These are phyloP conservation scores for Sycophila texana DNA, from an alignment of 2,888 invertebrate genomes.

Conservation along the genomic window DNA sequence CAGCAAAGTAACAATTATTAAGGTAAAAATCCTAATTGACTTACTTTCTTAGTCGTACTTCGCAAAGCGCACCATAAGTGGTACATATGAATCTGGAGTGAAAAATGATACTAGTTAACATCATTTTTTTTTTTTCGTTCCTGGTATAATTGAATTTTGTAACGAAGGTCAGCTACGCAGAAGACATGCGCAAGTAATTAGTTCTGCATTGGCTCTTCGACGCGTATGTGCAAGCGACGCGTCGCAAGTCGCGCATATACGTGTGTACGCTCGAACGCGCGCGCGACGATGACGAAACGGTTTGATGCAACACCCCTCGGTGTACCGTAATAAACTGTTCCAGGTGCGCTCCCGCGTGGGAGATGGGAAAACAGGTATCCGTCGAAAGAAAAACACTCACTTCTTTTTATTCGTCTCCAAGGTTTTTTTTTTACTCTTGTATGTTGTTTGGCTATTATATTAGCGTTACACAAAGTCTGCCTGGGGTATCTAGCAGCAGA, in stretches of 20 bases:
- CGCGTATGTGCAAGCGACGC: slow-evolving; percentile 1
- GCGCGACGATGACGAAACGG: slow-evolving; percentile 51
- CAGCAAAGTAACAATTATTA: slow-evolving; percentile 16
- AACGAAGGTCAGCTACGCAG: slow-evolving; percentile 42
- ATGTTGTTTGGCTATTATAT: slow-evolving; percentile 27
- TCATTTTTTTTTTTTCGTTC: slow-evolving; percentile 22
- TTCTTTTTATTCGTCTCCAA: slow-evolving; percentile 6
- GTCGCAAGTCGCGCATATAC: not conserved
- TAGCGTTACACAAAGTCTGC: slow-evolving; percentile 8
- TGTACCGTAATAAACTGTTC: slow-evolving; percentile 57
- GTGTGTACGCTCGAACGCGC: slow-evolving; percentile 4
- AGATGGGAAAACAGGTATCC: slow-evolving; percentile 57
- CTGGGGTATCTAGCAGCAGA: not conserved
- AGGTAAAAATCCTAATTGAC: slow-evolving; percentile 36
- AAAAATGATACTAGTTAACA: slow-evolving; percentile 36
- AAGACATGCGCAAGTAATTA: slow-evolving; percentile 23
- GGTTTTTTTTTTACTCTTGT: slow-evolving; percentile 19
- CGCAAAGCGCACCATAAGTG: slow-evolving; percentile 4
- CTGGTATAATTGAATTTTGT: slow-evolving; percentile 51
- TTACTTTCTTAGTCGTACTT: slow-evolving; percentile 17
- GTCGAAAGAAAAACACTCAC: slow-evolving; percentile 42
- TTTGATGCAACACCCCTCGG: slow-evolving; percentile 50
- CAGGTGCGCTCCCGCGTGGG: slow-evolving; percentile 63
- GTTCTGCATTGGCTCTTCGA: slow-evolving; percentile 41
- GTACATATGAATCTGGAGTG: not conserved